These are phyloP conservation scores for Cyphotilapia sp. DNA, from an alignment of 2,113 vertebrate species.

Conservation along the genomic window DNA sequence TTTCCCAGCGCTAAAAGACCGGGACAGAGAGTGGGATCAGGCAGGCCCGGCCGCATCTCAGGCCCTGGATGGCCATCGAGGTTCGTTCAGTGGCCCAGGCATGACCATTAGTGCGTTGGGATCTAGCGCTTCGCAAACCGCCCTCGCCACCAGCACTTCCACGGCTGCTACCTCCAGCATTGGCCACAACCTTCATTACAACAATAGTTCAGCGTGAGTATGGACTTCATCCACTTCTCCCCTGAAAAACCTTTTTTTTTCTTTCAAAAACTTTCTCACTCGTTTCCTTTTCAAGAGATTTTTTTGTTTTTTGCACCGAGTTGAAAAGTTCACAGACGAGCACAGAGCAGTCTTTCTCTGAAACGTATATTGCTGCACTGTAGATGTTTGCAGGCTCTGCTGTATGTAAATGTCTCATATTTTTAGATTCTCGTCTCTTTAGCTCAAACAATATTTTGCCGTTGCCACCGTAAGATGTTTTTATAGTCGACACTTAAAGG, in stretches of 20 bases:
- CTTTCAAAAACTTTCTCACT: not conserved
- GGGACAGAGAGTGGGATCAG: constrained; percentile 69
- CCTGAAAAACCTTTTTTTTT: not conserved
- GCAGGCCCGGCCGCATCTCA: constrained; percentile 34
- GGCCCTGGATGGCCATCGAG: constrained; percentile 77
- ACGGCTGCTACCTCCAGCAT: constrained; percentile 33
- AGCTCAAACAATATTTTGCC: not conserved
- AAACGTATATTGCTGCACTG: not conserved
- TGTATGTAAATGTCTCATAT: constrained; percentile 10
- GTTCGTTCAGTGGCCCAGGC: constrained; percentile 72
- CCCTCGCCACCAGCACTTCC: constrained; percentile 43
- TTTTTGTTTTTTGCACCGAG: not conserved
- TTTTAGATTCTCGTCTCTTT: constrained; percentile 2
- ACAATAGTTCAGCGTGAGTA: constrained; percentile 79
- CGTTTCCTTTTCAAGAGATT: not conserved
- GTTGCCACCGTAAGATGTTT: constrained; percentile 5
- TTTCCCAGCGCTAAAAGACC: constrained; percentile 76
- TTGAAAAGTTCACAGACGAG: not conserved
- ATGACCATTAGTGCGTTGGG: constrained; percentile 84
- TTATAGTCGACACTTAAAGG: constrained; percentile 18
- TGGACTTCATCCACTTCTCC: not conserved
- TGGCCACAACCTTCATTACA: constrained; percentile 52
- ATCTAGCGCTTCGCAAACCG: constrained; percentile 64
- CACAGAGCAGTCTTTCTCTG: not conserved
- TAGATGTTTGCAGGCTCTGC: not conserved